phyloP scores from a whole-genome alignment of 2,797 vertebrate genomes.

The Pangasius larnaudii region DNA sequence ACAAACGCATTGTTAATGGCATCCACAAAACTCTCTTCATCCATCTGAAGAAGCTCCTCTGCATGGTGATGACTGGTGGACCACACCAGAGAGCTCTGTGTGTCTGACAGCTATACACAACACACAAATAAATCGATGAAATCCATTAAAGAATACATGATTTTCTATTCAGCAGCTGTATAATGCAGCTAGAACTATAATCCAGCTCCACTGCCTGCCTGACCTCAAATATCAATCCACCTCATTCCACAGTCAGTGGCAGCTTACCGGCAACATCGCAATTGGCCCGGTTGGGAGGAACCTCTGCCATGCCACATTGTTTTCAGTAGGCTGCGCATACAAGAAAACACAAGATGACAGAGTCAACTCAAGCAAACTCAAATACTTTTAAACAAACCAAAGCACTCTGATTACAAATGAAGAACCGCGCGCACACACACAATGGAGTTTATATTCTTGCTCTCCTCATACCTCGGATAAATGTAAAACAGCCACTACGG shows the following conservation, averaged over 20 bases:
- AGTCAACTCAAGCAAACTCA: conserved; percentile 4
- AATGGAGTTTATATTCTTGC: conserved; percentile 32
- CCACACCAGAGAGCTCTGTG: conserved; percentile 94
- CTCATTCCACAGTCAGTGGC: neutral
- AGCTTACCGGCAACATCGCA: conserved; percentile 91
- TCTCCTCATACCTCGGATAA: conserved; percentile 84
- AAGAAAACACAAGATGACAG: conserved; percentile 44
- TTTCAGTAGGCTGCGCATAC: conserved; percentile 86
- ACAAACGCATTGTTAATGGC: conserved; percentile 96
- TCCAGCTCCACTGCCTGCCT: conserved; percentile 13
- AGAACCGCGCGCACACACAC: conserved; percentile 12
- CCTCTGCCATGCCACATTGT: conserved; percentile 97
- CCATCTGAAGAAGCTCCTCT: conserved; percentile 85
- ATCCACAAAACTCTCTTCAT: conserved; percentile 93
- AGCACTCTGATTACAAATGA: conserved; percentile 24
- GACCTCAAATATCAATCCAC: conserved; percentile 14
- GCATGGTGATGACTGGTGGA: conserved; percentile 92
- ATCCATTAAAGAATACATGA: conserved; percentile 14
- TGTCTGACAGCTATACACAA: conserved; percentile 87
- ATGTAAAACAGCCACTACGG: conserved; percentile 93
- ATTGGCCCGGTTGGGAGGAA: conserved; percentile 96
- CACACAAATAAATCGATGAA: neutral
- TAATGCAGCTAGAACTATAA: conserved; percentile 15
- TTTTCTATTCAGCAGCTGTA: conserved; percentile 23
- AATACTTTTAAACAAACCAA: conserved; percentile 29